Conservation (phyloP, 2,888 invertebrate genomes). For the Lycocerus yunnanus region DNA sequence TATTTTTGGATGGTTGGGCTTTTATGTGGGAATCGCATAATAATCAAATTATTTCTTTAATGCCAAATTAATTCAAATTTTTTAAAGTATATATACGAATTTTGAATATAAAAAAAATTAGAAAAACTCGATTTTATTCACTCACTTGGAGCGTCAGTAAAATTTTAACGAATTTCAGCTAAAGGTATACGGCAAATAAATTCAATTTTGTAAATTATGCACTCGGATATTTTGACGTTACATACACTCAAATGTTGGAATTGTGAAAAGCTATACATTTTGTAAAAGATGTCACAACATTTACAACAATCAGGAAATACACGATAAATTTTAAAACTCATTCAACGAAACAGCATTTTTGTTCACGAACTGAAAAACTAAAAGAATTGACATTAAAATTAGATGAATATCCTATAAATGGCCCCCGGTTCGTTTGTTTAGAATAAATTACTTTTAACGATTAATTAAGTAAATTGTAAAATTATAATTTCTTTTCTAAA, state of each 20-base stretch:
- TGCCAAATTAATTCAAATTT: background rate
- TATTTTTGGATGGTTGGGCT: background rate
- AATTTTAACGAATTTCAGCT: background rate
- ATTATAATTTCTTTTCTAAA: too few relatives aligned
- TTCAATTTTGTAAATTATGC: constrained; percentile 17
- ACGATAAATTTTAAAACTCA: constrained; percentile 36
- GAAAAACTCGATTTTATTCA: background rate
- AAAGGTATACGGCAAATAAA: constrained; percentile 13
- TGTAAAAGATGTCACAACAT: constrained; percentile 16
- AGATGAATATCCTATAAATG: background rate
- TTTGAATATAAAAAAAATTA: background rate
- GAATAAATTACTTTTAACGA: background rate
- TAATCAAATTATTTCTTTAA: background rate
- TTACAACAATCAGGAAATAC: constrained; percentile 29
- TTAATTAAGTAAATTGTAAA: background rate
- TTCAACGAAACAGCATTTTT: constrained; percentile 39
- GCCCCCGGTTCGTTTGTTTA: background rate
- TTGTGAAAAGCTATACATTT: constrained; percentile 17
- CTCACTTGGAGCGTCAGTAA: background rate
- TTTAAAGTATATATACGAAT: background rate
- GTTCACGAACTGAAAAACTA: constrained; percentile 5
- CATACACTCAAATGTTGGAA: constrained; percentile 14
- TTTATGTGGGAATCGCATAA: background rate
- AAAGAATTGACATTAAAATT: background rate
- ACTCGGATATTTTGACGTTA: constrained; percentile 12